Conservation (phyloP, 1,140 invertebrate genomes). For the Nilaparvata lugens region DNA sequence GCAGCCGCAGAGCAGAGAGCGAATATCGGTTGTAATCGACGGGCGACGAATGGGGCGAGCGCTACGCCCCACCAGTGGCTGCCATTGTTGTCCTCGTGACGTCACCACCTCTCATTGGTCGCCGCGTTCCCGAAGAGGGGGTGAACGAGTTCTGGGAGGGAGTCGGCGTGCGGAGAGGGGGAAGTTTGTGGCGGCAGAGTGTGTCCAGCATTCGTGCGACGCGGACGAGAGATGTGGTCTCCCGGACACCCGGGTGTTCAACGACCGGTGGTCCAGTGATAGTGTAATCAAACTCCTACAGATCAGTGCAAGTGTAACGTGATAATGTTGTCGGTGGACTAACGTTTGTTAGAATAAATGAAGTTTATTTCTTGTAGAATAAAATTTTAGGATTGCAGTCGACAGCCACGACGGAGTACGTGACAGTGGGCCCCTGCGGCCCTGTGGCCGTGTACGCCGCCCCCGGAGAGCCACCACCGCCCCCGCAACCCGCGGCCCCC, state of each 20-base stretch:
- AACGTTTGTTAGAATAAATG: no score
- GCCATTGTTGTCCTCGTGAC: constrained; percentile 11
- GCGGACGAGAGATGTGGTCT: neutral
- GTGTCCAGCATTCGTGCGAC: neutral
- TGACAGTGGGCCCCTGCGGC: constrained; percentile 22
- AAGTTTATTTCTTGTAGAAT: no score
- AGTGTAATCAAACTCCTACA: no score
- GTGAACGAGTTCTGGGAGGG: neutral
- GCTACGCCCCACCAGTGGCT: neutral
- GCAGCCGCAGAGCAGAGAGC: neutral
- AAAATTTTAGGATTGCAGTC: no score
- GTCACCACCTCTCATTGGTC: constrained; percentile 3
- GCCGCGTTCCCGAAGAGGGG: neutral
- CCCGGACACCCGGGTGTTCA: no score
- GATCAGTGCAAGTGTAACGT: neutral
- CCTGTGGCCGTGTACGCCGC: constrained; percentile 15
- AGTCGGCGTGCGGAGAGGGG: neutral
- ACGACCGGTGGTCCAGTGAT: no score
- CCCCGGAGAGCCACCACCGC: constrained; percentile 15
- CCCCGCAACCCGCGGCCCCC: constrained; percentile 30
- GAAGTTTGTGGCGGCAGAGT: neutral
- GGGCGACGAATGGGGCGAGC: neutral
- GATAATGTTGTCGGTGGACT: neutral
- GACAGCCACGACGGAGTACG: constrained; percentile 16
- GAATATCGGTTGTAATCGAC: neutral